Evolutionary conservation across 2,797 vertebrate genomes (phyloP), one percentile per base, ranked within the genome.

Genomic region (Peromyscus nudipes): DNA sequence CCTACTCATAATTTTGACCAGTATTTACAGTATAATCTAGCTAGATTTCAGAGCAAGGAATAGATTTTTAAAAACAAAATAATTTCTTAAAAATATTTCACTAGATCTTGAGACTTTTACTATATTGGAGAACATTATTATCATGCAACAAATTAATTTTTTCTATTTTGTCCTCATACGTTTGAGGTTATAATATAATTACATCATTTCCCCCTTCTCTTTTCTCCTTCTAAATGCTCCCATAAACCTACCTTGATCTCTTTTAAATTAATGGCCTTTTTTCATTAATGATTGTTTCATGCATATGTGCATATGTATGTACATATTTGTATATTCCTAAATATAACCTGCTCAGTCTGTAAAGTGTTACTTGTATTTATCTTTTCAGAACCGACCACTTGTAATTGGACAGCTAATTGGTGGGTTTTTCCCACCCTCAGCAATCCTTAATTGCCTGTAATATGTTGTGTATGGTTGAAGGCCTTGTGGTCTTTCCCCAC

Each of bases 1-100:
- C 94, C 23, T 89, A 82, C 31, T 80, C 91, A 23, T 21, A 31
- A 55, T 65, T 96, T 89, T 91, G 40, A 31, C 52, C 19, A 46
- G 17, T 57, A n/a, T 71, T 57, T 85, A 12, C 0, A 34, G 55
- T 25, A 92, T 25, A 43, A 11, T 81, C 64, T 87, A 62, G 57
- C 9, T 52, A 71, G 34, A 92, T 77, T 92, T 49, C 23, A 52
- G 43, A 86, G 34, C 27, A 75, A 85, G 29, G 6, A 62, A 55
- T 60, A 40, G 4, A 8, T 87, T 25, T 62, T 40, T 62, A 10
- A 43, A 43, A 71, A 52, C 64, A 12, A 76, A 57, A 89, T 89
- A 92, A 65, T 79, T 91, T 27, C 29, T 57, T 46, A 17, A 88
- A 73, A 65, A 37, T 85, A 71, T 76, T 91, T 62, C 11, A 64